These are phyloP conservation scores for Drosophila neoperkinsi DNA, from an alignment of 2,888 invertebrate genomes.

Conservation along the genomic window DNA sequence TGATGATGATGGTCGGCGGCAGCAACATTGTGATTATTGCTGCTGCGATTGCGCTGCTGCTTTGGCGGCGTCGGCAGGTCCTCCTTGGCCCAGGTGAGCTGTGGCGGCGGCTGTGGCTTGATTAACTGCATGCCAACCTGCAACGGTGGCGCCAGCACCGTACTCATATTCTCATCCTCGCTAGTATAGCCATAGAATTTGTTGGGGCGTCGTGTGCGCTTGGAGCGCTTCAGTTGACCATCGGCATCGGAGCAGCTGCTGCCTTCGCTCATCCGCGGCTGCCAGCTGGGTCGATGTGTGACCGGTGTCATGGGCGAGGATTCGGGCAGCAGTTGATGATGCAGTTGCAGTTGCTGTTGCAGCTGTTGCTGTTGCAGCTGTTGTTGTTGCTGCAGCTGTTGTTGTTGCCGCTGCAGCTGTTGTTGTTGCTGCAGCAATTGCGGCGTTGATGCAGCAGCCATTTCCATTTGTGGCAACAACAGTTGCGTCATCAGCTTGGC, in stretches of 20 bases:
- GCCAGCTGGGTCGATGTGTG: constrained; percentile 61
- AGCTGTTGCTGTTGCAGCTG: constrained; percentile 10
- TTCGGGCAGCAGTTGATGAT: constrained; percentile 41
- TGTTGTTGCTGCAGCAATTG: constrained; percentile 17
- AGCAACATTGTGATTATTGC: constrained; percentile 34
- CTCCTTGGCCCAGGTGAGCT: constrained; percentile 91
- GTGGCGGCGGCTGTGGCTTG: constrained; percentile 88
- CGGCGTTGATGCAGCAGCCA: constrained; percentile 10
- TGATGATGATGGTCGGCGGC: constrained; percentile 27
- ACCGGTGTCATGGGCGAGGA: constrained; percentile 59
- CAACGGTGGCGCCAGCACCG: constrained; percentile 74
- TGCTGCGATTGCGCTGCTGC: constrained; percentile 62
- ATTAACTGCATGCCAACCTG: constrained; percentile 83
- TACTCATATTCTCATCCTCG: constrained; percentile 89
- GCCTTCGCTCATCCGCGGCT: constrained; percentile 80
- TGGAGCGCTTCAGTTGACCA: constrained; percentile 89
- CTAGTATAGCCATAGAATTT: constrained; percentile 95
- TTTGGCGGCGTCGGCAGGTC: constrained; percentile 88
- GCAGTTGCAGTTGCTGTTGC: constrained; percentile 4
- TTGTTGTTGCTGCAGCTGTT: constrained; percentile 5
- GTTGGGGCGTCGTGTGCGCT: constrained; percentile 92
- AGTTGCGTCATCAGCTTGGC: constrained; percentile 32
- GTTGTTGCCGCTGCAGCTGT: not conserved
- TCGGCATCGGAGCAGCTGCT: constrained; percentile 87
- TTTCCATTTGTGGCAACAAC: not conserved